Evolutionary conservation across 2,888 invertebrate species (phyloP).

Genomic region (Pherbina coryleti): DNA sequence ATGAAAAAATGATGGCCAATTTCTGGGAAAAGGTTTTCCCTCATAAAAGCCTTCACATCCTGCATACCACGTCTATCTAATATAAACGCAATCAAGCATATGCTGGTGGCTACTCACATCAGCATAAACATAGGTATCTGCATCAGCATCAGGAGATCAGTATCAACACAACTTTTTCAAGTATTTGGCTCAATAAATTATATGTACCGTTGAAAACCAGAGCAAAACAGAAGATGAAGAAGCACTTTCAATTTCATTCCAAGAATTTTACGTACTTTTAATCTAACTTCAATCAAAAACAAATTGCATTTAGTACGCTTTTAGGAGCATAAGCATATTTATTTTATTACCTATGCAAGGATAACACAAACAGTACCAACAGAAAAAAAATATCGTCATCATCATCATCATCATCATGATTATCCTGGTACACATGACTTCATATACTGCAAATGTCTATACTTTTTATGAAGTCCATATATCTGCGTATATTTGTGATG

Average conservation of each 20-base stretch:
- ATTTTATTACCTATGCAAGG: slow-evolving; percentile 35
- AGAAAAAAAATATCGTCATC: slow-evolving; percentile 37
- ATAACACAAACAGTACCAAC: slow-evolving; percentile 20
- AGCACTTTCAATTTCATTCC: slow-evolving; percentile 40
- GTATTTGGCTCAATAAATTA: not conserved
- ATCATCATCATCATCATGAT: not conserved
- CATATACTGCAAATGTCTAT: slow-evolving; percentile 31
- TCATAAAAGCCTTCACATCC: not conserved
- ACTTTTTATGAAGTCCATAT: slow-evolving; percentile 43
- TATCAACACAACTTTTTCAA: not conserved
- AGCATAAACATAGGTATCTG: not conserved
- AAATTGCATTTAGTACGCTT: slow-evolving; percentile 49
- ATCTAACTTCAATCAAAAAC: slow-evolving; percentile 53
- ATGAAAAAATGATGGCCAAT: not conserved
- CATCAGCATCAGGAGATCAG: not conserved
- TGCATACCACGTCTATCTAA: not conserved
- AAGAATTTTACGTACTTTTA: slow-evolving; percentile 49
- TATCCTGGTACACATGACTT: not conserved
- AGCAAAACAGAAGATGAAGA: not conserved
- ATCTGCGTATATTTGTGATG: slow-evolving; percentile 12
- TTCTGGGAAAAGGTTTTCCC: not conserved
- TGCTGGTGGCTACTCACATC: not conserved
- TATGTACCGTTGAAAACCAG: not conserved
- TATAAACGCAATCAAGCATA: not conserved
- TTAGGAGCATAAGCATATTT: slow-evolving; percentile 34